A percentile compares a stretch with the other conserved stretches of the same genome.
Conservation (phyloP, 2,888 invertebrate genomes). For the Dinocampus coccinellae region DNA sequence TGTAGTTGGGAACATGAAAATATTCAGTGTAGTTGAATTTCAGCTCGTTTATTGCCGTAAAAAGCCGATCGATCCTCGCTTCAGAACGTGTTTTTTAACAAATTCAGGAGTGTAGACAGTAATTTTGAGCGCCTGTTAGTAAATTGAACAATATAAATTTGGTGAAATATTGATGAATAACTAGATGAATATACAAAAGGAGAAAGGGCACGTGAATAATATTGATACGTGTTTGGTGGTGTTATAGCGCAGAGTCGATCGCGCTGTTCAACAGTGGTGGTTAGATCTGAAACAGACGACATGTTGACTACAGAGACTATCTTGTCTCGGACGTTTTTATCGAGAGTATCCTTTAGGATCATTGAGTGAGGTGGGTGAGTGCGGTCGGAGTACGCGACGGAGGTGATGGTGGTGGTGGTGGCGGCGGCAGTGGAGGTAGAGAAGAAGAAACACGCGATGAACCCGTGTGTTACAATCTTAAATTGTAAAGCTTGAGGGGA, state of each 20-base stretch:
- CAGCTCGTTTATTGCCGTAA: slow-evolving; percentile 48
- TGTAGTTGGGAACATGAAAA: too few species aligned
- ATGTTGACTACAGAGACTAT: slow-evolving; percentile 70
- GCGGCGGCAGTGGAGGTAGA: slow-evolving; percentile 33
- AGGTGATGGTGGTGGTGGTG: slow-evolving; percentile 41
- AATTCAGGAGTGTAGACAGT: slow-evolving; percentile 25
- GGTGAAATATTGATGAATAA: not conserved
- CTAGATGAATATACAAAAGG: not conserved
- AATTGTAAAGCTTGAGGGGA: not conserved
- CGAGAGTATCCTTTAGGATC: slow-evolving; percentile 61
- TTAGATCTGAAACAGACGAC: slow-evolving; percentile 69
- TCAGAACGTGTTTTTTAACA: slow-evolving; percentile 53
- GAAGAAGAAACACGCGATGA: slow-evolving; percentile 39
- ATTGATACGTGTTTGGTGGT: slow-evolving; percentile 32
- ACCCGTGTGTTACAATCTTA: not conserved
- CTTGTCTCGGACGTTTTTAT: slow-evolving; percentile 64
- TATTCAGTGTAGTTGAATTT: too few species aligned
- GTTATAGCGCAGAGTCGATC: slow-evolving; percentile 39
- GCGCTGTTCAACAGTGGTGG: slow-evolving; percentile 53
- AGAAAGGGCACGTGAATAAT: not conserved
- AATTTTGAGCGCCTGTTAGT: not conserved
- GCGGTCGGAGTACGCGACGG: slow-evolving; percentile 27
- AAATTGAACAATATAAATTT: not conserved
- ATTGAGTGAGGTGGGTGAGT: slow-evolving; percentile 54
- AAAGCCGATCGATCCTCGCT: slow-evolving; percentile 60